phyloP scores from a whole-genome alignment of 92 coral and sea anemone species.

The Palythoa caribaeorum region DNA sequence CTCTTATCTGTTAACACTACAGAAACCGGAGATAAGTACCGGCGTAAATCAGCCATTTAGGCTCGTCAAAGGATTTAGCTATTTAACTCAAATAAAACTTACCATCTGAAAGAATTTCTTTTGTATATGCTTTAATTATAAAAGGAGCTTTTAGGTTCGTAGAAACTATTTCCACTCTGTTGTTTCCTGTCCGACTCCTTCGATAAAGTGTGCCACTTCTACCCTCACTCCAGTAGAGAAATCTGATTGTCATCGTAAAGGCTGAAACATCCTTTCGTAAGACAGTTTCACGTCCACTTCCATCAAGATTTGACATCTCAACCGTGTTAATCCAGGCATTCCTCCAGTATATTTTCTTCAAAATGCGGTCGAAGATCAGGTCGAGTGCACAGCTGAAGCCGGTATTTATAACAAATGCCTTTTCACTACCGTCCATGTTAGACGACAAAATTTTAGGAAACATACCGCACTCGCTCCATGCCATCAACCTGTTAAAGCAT shows the following conservation, averaged over 20 bases:
- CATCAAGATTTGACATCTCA: conserved; percentile 63
- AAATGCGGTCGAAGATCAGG: conserved; percentile 57
- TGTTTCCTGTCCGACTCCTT: too few species aligned
- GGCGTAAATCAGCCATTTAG: too few species aligned
- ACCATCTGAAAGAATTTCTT: too few species aligned
- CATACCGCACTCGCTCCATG: conserved; percentile 71
- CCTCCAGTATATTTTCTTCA: conserved; percentile 64
- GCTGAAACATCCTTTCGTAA: conserved; percentile 22
- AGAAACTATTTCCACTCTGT: too few species aligned
- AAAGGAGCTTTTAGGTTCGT: too few species aligned
- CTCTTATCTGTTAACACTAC: too few species aligned
- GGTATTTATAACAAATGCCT: conserved; percentile 42
- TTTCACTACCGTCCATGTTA: conserved; percentile 67
- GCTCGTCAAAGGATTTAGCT: too few species aligned
- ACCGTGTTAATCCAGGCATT: conserved; percentile 51
- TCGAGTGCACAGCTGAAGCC: conserved; percentile 54
- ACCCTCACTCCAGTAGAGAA: conserved; percentile 19
- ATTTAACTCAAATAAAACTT: too few species aligned
- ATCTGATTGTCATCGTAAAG: conserved; percentile 4
- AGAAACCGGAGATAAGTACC: too few species aligned
- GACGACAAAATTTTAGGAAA: conserved; percentile 64
- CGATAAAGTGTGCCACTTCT: too few species aligned
- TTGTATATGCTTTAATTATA: too few species aligned
- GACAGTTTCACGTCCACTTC: conserved; percentile 51
- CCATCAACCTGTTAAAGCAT: conserved; percentile 35